These are phyloP conservation scores for Cervus canadensis DNA, from an alignment of 2,113 vertebrate genomes.

Conservation along the genomic window DNA sequence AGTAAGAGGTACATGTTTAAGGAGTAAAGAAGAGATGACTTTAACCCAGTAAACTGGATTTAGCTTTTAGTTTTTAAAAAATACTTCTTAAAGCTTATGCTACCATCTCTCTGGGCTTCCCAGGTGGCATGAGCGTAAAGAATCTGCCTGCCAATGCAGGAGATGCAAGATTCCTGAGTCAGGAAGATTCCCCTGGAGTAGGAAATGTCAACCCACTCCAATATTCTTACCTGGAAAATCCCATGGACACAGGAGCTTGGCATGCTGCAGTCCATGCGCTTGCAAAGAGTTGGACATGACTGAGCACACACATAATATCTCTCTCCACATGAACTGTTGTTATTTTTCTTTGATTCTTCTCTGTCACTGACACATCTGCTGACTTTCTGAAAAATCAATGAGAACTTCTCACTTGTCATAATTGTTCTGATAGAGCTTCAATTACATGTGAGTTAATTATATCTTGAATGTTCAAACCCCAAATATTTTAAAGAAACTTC, in stretches of 20 bases:
- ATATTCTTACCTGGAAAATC: background rate
- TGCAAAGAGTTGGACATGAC: background rate
- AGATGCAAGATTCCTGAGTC: background rate
- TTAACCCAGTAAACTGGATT: background rate
- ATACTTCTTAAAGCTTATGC: background rate
- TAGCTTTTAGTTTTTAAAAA: background rate
- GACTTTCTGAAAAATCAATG: background rate
- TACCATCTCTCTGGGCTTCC: background rate
- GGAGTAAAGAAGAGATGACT: background rate
- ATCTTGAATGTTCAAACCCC: background rate
- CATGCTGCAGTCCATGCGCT: background rate
- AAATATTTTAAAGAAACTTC: background rate
- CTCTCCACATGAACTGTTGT: background rate
- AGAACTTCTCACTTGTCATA: background rate
- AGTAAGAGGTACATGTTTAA: background rate
- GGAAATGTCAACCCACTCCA: background rate
- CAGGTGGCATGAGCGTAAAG: background rate
- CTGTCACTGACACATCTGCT: background rate
- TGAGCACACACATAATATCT: background rate
- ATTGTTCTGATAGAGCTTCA: background rate
- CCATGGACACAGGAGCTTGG: background rate
- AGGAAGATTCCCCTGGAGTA: background rate
- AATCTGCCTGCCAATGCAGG: background rate
- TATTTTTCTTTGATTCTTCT: background rate
- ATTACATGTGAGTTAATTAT: background rate